Evolutionary conservation across 1,140 invertebrate species (phyloP), one percentile per base, ranked within the genome.

Genomic region (Tetramorium simillimum): DNA sequence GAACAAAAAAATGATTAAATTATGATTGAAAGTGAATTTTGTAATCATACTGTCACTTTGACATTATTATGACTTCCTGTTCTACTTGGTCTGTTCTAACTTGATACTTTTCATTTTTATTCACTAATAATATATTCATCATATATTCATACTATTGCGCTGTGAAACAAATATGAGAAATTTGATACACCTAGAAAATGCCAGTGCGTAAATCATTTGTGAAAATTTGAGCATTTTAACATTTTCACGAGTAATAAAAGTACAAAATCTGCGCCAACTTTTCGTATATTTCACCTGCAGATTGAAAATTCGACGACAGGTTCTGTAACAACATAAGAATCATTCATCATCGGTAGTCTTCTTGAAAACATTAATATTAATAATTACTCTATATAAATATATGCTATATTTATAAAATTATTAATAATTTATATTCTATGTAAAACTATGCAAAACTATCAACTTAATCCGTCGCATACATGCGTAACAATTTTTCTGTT

Each of bases 201-300:
- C 60, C 40, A 62, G 37, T 10, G 28, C 9, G 12, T 73, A 73
- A 49, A 56, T 73, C 28, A 73, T 14, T 33, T 21, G 56, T 37
- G 53, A 60, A 62, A 1, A 18, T 62, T n/a, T 18, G 40, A 77
- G 24, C 28, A 33, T 18, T 65, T 65, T 16, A 4, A 21, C 10
- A 78, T 46, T 63, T 62, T 60, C 76, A 43, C 7, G n/a, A 67
- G 28, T 65, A 51, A 53, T 49, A 46, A 78, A 78, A 58, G 60
- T 24, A 14, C 21, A 21, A 46, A 14, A 53, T 73, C 18, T 3
- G 53, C 16, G 16, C 37, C 37, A 77, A 28, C 18, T 77, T 37
- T 53, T 24, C 21, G 10, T 16, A 18, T 24, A 43, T 24, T 43
- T 65, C 21, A 43, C 10, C 24, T 7, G 28, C 28, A n/a, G 12